phyloP scores from a whole-genome alignment of 2,113 vertebrate genomes.

The Hipposideros armiger region DNA sequence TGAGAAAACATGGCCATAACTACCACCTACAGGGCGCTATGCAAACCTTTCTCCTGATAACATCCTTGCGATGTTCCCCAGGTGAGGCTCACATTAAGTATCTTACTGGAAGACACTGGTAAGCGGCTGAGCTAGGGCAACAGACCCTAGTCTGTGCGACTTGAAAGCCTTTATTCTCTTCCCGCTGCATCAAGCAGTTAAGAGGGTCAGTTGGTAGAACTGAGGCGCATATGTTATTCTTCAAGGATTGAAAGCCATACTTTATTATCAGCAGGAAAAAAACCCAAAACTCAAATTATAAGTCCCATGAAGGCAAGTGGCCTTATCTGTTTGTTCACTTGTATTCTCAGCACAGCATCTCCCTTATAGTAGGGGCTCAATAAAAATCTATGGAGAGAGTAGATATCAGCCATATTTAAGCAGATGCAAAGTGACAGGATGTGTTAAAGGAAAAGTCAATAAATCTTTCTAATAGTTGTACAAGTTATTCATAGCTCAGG shows the following conservation, averaged over 20 bases:
- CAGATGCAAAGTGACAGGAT: background rate
- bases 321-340: background rate
- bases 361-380: background rate
- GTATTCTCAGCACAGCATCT: background rate
- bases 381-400: background rate
- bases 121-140: background rate
- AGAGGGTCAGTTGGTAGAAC: background rate
- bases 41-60: background rate
- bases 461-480: background rate
- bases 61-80: background rate
- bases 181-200: background rate
- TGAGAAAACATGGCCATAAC: background rate
- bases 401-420: background rate
- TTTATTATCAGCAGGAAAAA: background rate
- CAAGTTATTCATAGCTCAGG: background rate
- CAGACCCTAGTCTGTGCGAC: background rate
- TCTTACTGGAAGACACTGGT: background rate
- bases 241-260: background rate
- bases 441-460: slow-evolving; percentile 15
- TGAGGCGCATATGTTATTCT: background rate
- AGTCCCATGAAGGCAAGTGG: background rate
- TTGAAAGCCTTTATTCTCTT: background rate
- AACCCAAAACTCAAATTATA: background rate
- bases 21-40: background rate
- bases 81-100: background rate